Conservation (phyloP, 2,797 vertebrate genomes). For the Saxicola maurus region DNA sequence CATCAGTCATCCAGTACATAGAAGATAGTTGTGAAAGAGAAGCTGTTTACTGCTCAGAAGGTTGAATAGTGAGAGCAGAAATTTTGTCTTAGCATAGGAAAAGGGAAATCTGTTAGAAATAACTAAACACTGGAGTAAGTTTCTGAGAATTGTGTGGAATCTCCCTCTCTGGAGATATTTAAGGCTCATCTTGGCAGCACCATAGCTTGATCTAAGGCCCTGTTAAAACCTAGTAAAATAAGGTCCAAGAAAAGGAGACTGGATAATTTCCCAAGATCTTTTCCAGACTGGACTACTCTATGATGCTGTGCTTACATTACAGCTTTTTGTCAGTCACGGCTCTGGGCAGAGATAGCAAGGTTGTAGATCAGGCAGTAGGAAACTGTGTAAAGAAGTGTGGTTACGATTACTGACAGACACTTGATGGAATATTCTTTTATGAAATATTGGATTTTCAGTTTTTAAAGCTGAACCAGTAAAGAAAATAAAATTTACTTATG, state of each 20-base stretch:
- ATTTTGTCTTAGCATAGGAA: neutral
- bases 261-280: neutral
- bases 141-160: neutral
- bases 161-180: neutral
- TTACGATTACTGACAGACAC: neutral
- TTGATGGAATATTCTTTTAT: neutral
- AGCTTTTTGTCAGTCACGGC: neutral
- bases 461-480: neutral
- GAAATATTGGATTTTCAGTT: neutral
- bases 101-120: neutral
- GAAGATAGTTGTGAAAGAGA: neutral
- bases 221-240: neutral
- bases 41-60: neutral
- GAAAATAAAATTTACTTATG: neutral
- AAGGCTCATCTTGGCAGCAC: neutral
- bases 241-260: neutral
- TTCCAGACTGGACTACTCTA: neutral
- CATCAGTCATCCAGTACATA: neutral
- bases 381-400: neutral
- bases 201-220: neutral
- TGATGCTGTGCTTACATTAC: rapidly evolving
- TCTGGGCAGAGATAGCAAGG: neutral
- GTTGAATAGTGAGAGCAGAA: neutral
- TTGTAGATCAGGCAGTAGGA: neutral
- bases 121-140: neutral